Percentiles rank a stretch among this genome's conserved stretches.
Evolutionary conservation across 2,888 invertebrate species (phyloP).

Genomic region (Cryptus armator): DNA sequence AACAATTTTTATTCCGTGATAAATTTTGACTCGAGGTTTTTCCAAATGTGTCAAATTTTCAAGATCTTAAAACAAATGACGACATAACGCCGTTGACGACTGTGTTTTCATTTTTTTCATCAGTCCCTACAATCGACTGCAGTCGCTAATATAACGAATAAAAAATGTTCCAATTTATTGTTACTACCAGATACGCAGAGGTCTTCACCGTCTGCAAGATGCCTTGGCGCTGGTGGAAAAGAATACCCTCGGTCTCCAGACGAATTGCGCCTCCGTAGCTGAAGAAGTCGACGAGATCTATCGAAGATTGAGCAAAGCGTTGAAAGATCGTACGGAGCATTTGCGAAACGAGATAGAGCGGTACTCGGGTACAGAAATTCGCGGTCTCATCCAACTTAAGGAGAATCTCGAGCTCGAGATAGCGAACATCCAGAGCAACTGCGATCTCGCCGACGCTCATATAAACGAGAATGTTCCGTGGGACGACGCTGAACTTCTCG

Average conservation of each 20-base stretch:
- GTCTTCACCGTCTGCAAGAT: constrained; percentile 95
- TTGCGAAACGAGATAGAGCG: constrained; percentile 96
- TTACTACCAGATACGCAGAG: constrained; percentile 89
- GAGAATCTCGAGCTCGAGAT: constrained; percentile 98
- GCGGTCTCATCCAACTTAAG: constrained; percentile 94
- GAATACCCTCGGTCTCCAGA: constrained; percentile 94
- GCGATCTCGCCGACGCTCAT: constrained; percentile 97
- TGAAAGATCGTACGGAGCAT: constrained; percentile 95
- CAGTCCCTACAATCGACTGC: too few relatives aligned
- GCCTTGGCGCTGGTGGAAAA: constrained; percentile 94
- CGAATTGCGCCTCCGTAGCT: constrained; percentile 95
- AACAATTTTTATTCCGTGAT: constrained; percentile 9
- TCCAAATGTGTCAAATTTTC: constrained; percentile 55
- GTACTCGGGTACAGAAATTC: constrained; percentile 95
- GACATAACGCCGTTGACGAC: too few relatives aligned
- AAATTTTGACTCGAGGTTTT: constrained; percentile 60
- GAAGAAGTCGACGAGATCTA: constrained; percentile 98
- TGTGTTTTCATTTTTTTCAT: too few relatives aligned
- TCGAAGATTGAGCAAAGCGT: constrained; percentile 93
- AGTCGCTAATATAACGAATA: not conserved
- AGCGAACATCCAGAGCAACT: constrained; percentile 97
- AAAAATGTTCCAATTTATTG: constrained; percentile 9
- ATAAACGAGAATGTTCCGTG: constrained; percentile 96
- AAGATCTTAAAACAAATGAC: constrained; percentile 9
- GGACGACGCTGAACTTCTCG: constrained; percentile 97